Base-by-base conservation (phyloP, 2,888 invertebrate genomes). In the Drosophila macrospina region DNA sequence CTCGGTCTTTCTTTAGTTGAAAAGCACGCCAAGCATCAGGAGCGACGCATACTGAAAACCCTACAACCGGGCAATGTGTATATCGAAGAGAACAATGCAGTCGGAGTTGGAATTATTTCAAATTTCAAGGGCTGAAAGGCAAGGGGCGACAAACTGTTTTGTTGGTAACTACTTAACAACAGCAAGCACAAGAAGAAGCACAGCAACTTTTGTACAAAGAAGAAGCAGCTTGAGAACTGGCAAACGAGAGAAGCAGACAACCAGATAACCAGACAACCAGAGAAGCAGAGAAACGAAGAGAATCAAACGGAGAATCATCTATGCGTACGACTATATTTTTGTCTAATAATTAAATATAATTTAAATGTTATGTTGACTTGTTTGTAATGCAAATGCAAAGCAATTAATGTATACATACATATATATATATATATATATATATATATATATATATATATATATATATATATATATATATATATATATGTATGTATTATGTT, bases 31-130 rank as follows among this genome's bases (percentile, higher is more conserved):
- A 90, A 90, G 78, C 88, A 91, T 51, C 88, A 86, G 68, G 91
- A 91, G 72, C 91, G 92, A 71, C 90, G 91, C 24, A 78, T 91
- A 55, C 69, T 90, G 68, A 91, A 91, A 74, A 78, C 91, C 32
- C 74, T 90, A 55, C 91, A 91, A 73, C 90, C 90, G 61, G 92
- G 92, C 61, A 92, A 92, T 74, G 91, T 92, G 50, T 92, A 92
- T 78, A 92, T 92, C 69, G 92, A 92, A 78, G 92, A 92, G 84
- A 89, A 87, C 69, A 86, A 86, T 34, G 78, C 90, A 16, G 11
- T 74, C 6, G 77, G 52, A 20, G 8, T 54, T 5, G 54, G 55
- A 11, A 3, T 44, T 0, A 30, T 74, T 28, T 37, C 63, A 8
- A 57, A 65, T 62, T 89, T 83, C 48, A 92, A 91, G 81, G 90